These are phyloP conservation scores for Lytechinus variegatus DNA, from an alignment of 35 echinoderm and acorn worm species.

Conservation along the genomic window DNA sequence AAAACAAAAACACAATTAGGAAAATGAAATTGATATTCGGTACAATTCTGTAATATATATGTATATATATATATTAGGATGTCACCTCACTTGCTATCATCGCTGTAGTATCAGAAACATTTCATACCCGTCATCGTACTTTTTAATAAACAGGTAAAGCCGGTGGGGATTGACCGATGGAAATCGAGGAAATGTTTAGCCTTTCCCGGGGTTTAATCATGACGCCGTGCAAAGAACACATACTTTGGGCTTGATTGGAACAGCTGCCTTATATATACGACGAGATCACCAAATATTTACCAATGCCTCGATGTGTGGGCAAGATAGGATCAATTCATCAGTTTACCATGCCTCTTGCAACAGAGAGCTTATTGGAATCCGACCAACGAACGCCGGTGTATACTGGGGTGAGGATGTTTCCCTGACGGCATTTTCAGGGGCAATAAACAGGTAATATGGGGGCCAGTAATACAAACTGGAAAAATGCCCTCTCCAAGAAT, in stretches of 20 bases:
- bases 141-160: not conserved
- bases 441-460: no score
- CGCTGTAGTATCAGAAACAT: no score
- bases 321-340: not conserved
- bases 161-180: not conserved
- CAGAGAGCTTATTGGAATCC: not conserved
- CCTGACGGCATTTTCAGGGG: no score
- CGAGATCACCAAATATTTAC: not conserved
- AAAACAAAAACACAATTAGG: no score
- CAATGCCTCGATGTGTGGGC: not conserved
- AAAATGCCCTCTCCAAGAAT: no score
- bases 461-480: no score
- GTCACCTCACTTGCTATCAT: no score
- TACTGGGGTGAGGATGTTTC: no score
- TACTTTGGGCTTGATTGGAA: not conserved
- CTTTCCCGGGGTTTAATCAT: not conserved
- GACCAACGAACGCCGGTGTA: not conserved
- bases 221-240: not conserved
- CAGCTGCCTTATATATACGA: not conserved
- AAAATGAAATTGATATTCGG: no score
- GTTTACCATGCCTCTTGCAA: not conserved
- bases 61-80: no score
- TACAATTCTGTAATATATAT: no score
- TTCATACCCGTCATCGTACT: not conserved
- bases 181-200: not conserved